Evolutionary conservation across 2,113 vertebrate species (phyloP), one percentile per base, ranked within the genome.

Genomic region (Anguilla japonica): DNA sequence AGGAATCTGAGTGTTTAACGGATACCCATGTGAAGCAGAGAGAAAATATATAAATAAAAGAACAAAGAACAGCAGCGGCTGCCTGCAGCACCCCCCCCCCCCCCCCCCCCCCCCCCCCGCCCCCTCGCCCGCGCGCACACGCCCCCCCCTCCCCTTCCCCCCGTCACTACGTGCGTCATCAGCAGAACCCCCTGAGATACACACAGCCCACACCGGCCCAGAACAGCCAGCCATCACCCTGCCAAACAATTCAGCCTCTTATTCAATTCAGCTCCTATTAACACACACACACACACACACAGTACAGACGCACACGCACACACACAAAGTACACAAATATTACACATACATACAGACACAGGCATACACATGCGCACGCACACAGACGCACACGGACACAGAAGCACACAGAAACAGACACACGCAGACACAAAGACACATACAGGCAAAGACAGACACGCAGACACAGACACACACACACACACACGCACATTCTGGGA

Each of bases 221-320:
- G 41, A 67, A 34, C 67, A 75, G 43, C 57, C 63, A 78, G 83
- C 83, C 41, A 16, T 41, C 41, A 84, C 40, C 41, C 83, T 41
- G 79, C 79, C 79, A 80, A 80, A 80, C 41, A 16, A 63, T 63
- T 46, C 29, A 85, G 41, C 29, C 43, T 78, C 11, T 22, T 34
- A 40, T 78, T 85, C 46, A 67, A 50, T 85, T 50, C 84, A 85
- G 84, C 67, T 43, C 75, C 41, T 80, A 41, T 79, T 79, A 79
- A 80, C 75, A 85, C 20, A 26, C 29, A 29, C 63, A 5, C 41
- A 11, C 67, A 34, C n/a, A 13, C 71, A 34, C n/a, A 13, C 22
- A 26, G 5, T 8, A 67, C 60, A 2, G 6, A 63, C 60, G 5
- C 60, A 67, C 18, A 26, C 60, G 15, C 57, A 67, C 60, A 26